phyloP scores from a whole-genome alignment of 2,888 invertebrate genomes.

The Linnaemya vulpina region DNA sequence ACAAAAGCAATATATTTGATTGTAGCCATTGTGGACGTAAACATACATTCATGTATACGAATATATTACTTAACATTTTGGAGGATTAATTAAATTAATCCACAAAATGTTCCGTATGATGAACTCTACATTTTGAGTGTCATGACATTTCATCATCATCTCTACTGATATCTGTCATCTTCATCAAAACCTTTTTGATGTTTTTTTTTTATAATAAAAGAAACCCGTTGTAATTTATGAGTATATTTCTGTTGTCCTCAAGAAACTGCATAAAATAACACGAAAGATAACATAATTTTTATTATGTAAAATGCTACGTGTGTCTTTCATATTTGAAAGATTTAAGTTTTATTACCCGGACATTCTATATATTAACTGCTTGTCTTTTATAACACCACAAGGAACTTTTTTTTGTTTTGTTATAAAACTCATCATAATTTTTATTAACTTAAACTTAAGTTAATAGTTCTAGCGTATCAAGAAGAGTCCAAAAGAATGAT shows the following conservation, averaged over 20 bases:
- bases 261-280: constrained; percentile 13
- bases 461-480: too few relatives aligned
- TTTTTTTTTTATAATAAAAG: background rate
- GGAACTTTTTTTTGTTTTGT: background rate
- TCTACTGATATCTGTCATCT: constrained; percentile 31
- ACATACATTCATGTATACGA: constrained; percentile 7
- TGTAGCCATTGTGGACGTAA: constrained; percentile 24
- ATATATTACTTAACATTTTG: constrained; percentile 55
- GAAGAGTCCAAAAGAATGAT: background rate
- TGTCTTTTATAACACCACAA: background rate
- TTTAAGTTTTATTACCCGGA: background rate
- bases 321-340: background rate
- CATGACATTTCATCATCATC: constrained; percentile 42
- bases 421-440: background rate
- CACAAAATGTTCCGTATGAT: constrained; percentile 36
- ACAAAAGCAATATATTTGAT: constrained; percentile 33
- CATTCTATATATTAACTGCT: background rate
- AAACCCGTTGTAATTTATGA: background rate
- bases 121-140: constrained; percentile 34
- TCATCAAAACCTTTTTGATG: constrained; percentile 26
- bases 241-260: constrained; percentile 16
- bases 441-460: too few relatives aligned
- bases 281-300: constrained; percentile 38
- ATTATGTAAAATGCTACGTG: constrained; percentile 14
- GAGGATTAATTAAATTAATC: constrained; percentile 30